Evolutionary conservation across 2,797 vertebrate species (phyloP).

Genomic region (Morus bassanus): DNA sequence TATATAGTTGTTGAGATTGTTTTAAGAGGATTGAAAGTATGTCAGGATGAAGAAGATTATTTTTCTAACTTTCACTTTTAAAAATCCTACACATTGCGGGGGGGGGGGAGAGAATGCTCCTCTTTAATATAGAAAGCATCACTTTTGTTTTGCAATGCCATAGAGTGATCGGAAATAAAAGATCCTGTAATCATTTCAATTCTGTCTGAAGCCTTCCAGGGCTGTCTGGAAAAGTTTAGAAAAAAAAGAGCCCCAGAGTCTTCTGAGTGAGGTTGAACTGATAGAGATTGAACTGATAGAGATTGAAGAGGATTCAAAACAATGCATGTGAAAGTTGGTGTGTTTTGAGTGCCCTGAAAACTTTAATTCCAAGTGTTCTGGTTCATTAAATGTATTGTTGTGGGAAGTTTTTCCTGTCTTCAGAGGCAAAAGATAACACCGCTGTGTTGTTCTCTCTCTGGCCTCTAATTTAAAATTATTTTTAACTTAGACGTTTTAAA

Average conservation of each 20-base stretch:
- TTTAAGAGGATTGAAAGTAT: conserved; percentile 44
- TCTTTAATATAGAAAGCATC: neutral
- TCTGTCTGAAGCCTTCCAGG: conserved; percentile 74
- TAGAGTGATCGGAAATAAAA: neutral
- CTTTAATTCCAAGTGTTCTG: conserved; percentile 53
- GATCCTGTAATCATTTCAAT: conserved; percentile 73
- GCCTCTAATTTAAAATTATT: conserved; percentile 11
- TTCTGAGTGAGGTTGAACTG: conserved; percentile 4
- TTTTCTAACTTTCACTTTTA: conserved; percentile 40
- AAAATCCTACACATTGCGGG: neutral
- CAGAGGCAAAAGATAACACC: conserved; percentile 40
- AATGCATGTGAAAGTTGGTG: conserved; percentile 81
- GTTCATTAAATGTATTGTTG: conserved; percentile 43
- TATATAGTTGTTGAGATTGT: conserved; percentile 28
- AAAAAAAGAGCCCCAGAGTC: neutral
- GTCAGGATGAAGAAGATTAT: neutral
- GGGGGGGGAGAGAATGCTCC: neutral
- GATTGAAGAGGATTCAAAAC: conserved; percentile 83
- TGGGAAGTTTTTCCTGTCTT: conserved; percentile 55
- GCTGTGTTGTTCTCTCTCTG: neutral
- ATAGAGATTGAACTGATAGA: conserved; percentile 64
- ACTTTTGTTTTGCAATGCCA: neutral
- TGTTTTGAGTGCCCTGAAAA: conserved; percentile 76
- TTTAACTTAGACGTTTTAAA: neutral
- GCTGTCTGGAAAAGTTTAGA: neutral